Evolutionary conservation across 2,888 invertebrate genomes (phyloP).

Genomic region (Ornithoptera priamus): DNA sequence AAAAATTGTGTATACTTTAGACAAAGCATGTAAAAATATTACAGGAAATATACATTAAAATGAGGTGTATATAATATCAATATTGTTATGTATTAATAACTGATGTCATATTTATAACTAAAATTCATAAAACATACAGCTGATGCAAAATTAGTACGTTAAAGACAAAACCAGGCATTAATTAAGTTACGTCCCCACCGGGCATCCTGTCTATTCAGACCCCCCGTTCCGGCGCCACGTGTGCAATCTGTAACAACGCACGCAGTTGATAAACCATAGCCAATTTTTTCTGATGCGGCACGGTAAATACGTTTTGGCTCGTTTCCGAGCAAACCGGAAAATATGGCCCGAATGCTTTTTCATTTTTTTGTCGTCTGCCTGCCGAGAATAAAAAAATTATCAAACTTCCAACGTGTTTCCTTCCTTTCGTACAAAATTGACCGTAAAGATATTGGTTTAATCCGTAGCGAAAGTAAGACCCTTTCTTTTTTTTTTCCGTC

Average conservation of each 20-base stretch:
- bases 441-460: constrained; percentile 27
- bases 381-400: constrained; percentile 34
- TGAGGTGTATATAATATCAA: not conserved
- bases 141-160: constrained; percentile 23
- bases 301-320: constrained; percentile 56
- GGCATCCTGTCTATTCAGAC: constrained; percentile 31
- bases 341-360: constrained; percentile 46
- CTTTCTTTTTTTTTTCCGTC: constrained; percentile 44
- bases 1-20: no score
- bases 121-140: constrained; percentile 8
- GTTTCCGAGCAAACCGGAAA: constrained; percentile 53
- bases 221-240: constrained; percentile 37
- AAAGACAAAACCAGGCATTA: constrained; percentile 32
- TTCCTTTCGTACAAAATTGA: constrained; percentile 26
- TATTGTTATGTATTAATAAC: not conserved
- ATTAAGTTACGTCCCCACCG: constrained; percentile 38
- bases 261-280: constrained; percentile 50
- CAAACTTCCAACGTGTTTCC: constrained; percentile 31
- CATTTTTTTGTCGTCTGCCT: constrained; percentile 40
- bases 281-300: constrained; percentile 43
- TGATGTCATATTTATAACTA: not conserved
- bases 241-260: constrained; percentile 47
- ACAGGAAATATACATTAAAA: no score
- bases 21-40: no score
- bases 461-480: constrained; percentile 33